These are phyloP conservation scores for Entomyzon cyanotis DNA, from an alignment of 2,113 vertebrate genomes.

Conservation along the genomic window DNA sequence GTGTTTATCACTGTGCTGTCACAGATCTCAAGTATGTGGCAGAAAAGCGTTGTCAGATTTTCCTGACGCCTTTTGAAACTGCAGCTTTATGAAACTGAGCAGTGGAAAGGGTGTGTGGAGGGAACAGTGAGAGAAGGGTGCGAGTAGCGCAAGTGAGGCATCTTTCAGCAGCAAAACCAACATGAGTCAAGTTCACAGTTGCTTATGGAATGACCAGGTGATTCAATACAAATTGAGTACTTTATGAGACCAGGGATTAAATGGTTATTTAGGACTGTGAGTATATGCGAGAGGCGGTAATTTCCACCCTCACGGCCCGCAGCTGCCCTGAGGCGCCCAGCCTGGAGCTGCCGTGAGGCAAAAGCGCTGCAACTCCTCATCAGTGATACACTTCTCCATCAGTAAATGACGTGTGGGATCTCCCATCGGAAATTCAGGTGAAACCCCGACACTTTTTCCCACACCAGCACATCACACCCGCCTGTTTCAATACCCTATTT, in stretches of 20 bases:
- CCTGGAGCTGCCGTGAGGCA: not conserved
- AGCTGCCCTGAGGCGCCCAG: not conserved
- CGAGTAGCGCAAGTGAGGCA: fast-evolving
- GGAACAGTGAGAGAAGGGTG: not conserved
- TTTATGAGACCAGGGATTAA: not conserved
- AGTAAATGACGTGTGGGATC: fast-evolving
- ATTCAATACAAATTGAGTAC: not conserved
- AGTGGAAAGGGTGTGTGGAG: not conserved
- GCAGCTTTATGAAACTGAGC: no score
- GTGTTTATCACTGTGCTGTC: not conserved
- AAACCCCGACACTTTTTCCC: not conserved
- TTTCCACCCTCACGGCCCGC: not conserved
- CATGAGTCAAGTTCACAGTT: fast-evolving
- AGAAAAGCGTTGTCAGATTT: not conserved
- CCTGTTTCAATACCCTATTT: fast-evolving
- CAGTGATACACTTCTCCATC: not conserved
- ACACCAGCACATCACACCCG: fast-evolving
- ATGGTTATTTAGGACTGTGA: not conserved
- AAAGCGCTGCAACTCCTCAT: fast-evolving
- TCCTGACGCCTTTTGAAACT: not conserved
- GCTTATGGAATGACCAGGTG: not conserved
- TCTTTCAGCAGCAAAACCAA: not conserved
- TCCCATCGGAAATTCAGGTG: fast-evolving
- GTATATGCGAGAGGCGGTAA: not conserved
- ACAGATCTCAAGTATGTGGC: fast-evolving